Percentiles rank a stretch among this genome's conserved stretches.
Evolutionary conservation across 1,140 invertebrate genomes (phyloP).

Genomic region (Papilio aristodemus): DNA sequence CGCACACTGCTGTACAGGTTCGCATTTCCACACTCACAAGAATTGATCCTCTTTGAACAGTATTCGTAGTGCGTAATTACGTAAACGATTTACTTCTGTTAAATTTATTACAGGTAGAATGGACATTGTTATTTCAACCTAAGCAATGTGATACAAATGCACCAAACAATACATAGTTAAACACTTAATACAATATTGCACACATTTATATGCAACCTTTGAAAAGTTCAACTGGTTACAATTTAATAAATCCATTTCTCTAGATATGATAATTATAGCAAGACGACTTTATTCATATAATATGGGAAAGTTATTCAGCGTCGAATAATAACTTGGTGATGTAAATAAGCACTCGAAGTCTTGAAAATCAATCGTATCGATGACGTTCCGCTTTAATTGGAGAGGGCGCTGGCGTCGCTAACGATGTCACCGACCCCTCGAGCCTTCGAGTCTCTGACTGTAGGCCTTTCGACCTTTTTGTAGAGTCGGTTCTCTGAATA

Average conservation of each 20-base stretch:
- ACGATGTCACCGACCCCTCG: slow-evolving; percentile 9
- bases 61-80: not conserved
- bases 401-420: slow-evolving; percentile 22
- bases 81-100: not conserved
- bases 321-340: not conserved
- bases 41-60: not conserved
- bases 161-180: too few species aligned
- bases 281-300: not conserved
- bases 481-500: slow-evolving; percentile 2
- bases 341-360: slow-evolving; percentile 19
- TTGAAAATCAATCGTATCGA: slow-evolving; percentile 28
- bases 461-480: slow-evolving; percentile 22
- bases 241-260: too few species aligned
- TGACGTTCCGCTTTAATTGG: slow-evolving; percentile 24
- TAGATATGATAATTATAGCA: too few species aligned
- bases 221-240: too few species aligned
- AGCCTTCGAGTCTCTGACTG: not conserved
- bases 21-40: not conserved
- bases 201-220: too few species aligned
- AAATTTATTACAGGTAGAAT: not conserved
- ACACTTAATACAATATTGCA: too few species aligned
- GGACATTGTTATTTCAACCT: too few species aligned
- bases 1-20: not conserved
- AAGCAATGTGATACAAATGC: too few species aligned
- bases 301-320: not conserved